Percentiles rank a stretch among this genome's conserved stretches.
phyloP scores from a whole-genome alignment of 1,140 invertebrate species.

The Helicorthomorpha holstii region DNA sequence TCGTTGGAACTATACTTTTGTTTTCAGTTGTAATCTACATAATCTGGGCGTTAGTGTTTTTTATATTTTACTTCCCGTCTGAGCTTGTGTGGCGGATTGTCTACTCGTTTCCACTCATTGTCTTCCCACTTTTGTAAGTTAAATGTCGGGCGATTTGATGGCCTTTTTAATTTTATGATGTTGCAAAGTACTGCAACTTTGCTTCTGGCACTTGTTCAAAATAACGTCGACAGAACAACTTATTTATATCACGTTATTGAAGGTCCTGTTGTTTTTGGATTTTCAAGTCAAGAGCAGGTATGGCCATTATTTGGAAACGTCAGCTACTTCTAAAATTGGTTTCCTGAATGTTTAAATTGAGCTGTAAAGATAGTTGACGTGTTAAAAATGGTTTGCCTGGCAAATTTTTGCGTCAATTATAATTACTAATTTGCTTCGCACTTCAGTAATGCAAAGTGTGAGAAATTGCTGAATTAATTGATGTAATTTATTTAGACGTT shows the following conservation, averaged over 20 bases:
- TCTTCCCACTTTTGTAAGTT: constrained; percentile 64
- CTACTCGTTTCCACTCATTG: constrained; percentile 49
- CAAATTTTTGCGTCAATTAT: too few relatives aligned
- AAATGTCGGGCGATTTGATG: not conserved
- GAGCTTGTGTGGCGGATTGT: constrained; percentile 46
- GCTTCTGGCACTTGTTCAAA: constrained; percentile 8
- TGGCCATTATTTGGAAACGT: too few relatives aligned
- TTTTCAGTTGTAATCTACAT: constrained; percentile 64
- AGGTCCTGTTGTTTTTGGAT: not conserved
- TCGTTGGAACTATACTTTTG: constrained; percentile 58
- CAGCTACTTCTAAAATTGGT: too few relatives aligned
- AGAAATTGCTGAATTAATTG: not conserved
- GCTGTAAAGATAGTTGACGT: too few relatives aligned
- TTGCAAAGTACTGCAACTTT: constrained; percentile 6
- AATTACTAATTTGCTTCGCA: too few relatives aligned
- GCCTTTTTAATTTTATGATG: constrained; percentile 10
- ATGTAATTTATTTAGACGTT: not conserved
- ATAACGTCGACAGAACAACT: constrained; percentile 2
- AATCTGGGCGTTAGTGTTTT: constrained; percentile 50
- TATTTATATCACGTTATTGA: not conserved
- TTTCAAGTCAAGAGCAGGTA: not conserved
- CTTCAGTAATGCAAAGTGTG: not conserved
- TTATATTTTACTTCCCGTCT: constrained; percentile 55
- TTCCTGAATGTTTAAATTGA: too few relatives aligned
- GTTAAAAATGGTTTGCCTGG: too few relatives aligned